phyloP scores from a whole-genome alignment of 1,140 invertebrate genomes.

The Rhagoletis zephyria region DNA sequence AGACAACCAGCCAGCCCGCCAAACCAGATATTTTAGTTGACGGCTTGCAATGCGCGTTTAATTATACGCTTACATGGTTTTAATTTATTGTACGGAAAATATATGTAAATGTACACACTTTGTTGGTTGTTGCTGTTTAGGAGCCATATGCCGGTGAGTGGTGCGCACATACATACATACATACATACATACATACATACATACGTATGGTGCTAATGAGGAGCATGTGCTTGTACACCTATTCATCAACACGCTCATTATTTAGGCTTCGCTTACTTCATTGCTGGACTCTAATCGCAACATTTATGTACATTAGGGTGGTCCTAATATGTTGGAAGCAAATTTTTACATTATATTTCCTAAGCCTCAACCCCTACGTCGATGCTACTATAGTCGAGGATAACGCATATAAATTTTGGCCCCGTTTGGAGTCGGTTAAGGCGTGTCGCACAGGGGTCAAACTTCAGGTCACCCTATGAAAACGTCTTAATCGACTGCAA shows the following conservation, averaged over 20 bases:
- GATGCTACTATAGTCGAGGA: too few relatives aligned
- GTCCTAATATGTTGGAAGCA: too few relatives aligned
- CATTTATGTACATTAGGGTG: neutral
- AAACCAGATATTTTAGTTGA: too few relatives aligned
- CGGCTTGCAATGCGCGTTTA: slow-evolving; percentile 62
- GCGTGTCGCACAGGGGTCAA: too few relatives aligned
- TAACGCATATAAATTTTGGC: too few relatives aligned
- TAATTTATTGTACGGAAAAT: slow-evolving; percentile 62
- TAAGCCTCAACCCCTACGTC: too few relatives aligned
- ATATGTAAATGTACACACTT: neutral
- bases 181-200: neutral
- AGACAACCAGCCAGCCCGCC: neutral
- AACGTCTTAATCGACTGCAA: too few relatives aligned
- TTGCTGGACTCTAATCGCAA: too few relatives aligned
- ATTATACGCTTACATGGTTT: slow-evolving; percentile 72
- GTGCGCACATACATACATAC: neutral
- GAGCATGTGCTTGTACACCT: neutral
- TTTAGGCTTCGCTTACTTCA: neutral
- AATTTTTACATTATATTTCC: too few relatives aligned
- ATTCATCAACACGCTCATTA: neutral
- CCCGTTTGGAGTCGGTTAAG: too few relatives aligned
- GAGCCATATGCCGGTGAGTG: slow-evolving; percentile 6
- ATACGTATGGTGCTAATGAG: too few relatives aligned
- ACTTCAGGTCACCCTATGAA: too few relatives aligned
- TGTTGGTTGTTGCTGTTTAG: neutral